Percentiles rank a stretch among this genome's conserved stretches.
Conservation (phyloP, 2,113 vertebrate genomes). For the Rallus limicola region DNA sequence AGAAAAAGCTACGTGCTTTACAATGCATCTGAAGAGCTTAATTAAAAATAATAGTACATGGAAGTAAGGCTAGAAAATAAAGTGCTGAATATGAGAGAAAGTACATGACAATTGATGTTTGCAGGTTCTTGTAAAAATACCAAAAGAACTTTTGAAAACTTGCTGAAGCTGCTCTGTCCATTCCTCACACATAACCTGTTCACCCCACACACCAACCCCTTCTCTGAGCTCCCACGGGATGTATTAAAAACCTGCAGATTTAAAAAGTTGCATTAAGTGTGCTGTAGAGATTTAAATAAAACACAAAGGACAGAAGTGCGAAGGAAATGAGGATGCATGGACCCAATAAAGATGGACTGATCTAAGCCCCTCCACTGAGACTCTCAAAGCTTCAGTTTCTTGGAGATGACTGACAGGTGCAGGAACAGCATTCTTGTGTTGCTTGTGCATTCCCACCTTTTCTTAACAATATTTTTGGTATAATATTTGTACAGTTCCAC, state of each 20-base stretch:
- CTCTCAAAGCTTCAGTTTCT: slow-evolving; percentile 75
- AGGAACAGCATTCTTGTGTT: slow-evolving; percentile 75
- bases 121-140: slow-evolving; percentile 74
- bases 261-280: slow-evolving; percentile 85
- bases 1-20: slow-evolving; percentile 78
- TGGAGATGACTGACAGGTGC: slow-evolving; percentile 76
- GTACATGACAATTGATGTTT: slow-evolving; percentile 64
- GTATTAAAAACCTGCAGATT: slow-evolving; percentile 84
- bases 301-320: slow-evolving; percentile 71
- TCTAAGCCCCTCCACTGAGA: slow-evolving; percentile 76
- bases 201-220: slow-evolving; percentile 66
- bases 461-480: slow-evolving; percentile 85
- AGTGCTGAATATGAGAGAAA: slow-evolving; percentile 82
- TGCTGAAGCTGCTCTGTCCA: slow-evolving; percentile 55
- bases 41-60: slow-evolving; percentile 76
- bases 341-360: slow-evolving; percentile 67
- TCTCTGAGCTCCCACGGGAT: slow-evolving; percentile 74
- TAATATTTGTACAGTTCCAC: slow-evolving; percentile 88
- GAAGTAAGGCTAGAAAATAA: slow-evolving; percentile 85
- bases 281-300: slow-evolving; percentile 82
- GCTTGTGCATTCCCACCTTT: slow-evolving; percentile 78
- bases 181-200: slow-evolving; percentile 73
- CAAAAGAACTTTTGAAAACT: slow-evolving; percentile 58
- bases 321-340: slow-evolving; percentile 79
- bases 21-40: slow-evolving; percentile 67